A percentile compares a stretch with the other conserved stretches of the same genome.
These are phyloP conservation scores for Apodemia hepburni DNA, from an alignment of 2,888 invertebrate species.

Conservation along the genomic window DNA sequence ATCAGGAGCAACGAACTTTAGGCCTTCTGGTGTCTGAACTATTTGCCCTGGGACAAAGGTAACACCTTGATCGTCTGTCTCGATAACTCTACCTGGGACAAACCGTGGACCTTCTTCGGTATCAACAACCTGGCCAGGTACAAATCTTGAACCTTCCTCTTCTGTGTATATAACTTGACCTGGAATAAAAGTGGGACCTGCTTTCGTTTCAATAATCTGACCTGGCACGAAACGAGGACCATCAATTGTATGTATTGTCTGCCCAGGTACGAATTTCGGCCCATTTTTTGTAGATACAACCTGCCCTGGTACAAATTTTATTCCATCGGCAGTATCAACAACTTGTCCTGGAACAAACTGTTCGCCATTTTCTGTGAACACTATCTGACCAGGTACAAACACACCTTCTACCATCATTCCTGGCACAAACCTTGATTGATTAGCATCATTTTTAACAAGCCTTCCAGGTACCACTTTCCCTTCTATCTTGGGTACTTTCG, in stretches of 20 bases:
- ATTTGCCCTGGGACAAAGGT: slow-evolving; percentile 91
- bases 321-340: slow-evolving; percentile 83
- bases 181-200: slow-evolving; percentile 88
- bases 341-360: slow-evolving; percentile 87
- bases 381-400: slow-evolving; percentile 85
- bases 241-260: slow-evolving; percentile 85
- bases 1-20: slow-evolving; percentile 85
- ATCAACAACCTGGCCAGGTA: slow-evolving; percentile 86
- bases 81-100: slow-evolving; percentile 86
- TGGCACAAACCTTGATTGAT: slow-evolving; percentile 84
- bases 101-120: slow-evolving; percentile 85
- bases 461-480: slow-evolving; percentile 84
- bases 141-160: slow-evolving; percentile 80
- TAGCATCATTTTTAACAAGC: slow-evolving; percentile 80
- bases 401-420: slow-evolving; percentile 84
- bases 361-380: slow-evolving; percentile 84
- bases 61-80: slow-evolving; percentile 84
- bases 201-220: slow-evolving; percentile 87
- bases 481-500: slow-evolving; percentile 67
- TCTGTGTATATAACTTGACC: slow-evolving; percentile 86
- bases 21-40: slow-evolving; percentile 85
- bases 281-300: slow-evolving; percentile 85
- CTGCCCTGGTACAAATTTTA: slow-evolving; percentile 89
- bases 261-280: slow-evolving; percentile 84
- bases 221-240: slow-evolving; percentile 89